Evolutionary conservation across 64 coral and sea anemone genomes (phyloP).

Genomic region (Pocillopora damicornis): DNA sequence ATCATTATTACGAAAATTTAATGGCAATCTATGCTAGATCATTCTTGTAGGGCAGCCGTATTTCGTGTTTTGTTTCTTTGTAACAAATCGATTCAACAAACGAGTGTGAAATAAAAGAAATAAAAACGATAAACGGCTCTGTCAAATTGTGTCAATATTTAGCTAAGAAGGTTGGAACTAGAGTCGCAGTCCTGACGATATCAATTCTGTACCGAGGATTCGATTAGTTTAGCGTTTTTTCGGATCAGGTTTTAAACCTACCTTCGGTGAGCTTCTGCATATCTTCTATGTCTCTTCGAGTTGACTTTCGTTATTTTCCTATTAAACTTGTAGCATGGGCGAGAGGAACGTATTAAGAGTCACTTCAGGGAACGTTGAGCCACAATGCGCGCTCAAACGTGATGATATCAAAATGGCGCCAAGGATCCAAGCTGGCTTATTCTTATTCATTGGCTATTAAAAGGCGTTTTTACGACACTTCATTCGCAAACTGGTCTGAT

Average conservation of each 20-base stretch:
- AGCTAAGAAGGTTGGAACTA: not conserved
- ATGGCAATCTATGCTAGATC: not conserved
- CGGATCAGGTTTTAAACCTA: not conserved
- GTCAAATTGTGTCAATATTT: not conserved
- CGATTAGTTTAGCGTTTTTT: not conserved
- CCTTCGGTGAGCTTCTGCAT: conserved; percentile 10
- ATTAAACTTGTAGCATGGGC: not conserved
- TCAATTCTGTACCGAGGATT: not conserved
- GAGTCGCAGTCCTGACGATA: not conserved
- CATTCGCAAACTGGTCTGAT: conserved; percentile 25
- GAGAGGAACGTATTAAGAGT: not conserved
- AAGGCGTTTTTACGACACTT: conserved; percentile 35
- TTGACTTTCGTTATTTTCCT: not conserved
- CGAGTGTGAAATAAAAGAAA: not conserved
- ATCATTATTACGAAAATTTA: not conserved
- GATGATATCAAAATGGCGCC: conserved; percentile 13
- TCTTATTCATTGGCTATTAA: conserved; percentile 16
- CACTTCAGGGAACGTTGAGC: not conserved
- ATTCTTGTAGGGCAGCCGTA: not conserved
- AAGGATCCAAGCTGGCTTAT: conserved; percentile 12
- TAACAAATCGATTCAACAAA: not conserved
- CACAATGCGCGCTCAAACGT: not conserved
- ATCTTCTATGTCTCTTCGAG: not conserved
- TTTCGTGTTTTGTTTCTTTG: conserved; percentile 11
- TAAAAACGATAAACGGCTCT: conserved; percentile 2